Percentiles rank a stretch among this genome's conserved stretches.
phyloP scores from a whole-genome alignment of 2,888 invertebrate species.

The Dendrolimus houi region DNA sequence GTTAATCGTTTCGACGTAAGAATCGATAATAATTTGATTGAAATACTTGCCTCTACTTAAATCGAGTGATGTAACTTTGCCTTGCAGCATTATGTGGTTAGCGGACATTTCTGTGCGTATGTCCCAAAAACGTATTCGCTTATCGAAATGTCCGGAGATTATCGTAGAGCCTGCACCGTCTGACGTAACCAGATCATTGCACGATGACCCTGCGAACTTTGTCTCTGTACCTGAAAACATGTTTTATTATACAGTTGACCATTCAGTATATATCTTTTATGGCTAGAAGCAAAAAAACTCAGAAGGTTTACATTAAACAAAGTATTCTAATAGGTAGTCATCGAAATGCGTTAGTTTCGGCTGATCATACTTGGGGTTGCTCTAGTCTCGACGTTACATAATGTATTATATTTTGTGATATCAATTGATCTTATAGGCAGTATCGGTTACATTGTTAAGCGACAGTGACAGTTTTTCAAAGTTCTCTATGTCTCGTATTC shows the following conservation, averaged over 20 bases:
- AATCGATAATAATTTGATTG: not conserved
- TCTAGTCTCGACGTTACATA: too few relatives aligned
- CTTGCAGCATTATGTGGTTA: constrained; percentile 92
- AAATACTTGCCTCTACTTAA: constrained; percentile 85
- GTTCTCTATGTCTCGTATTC: too few relatives aligned
- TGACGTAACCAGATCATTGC: constrained; percentile 96
- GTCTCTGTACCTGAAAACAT: constrained; percentile 85
- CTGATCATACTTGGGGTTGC: too few relatives aligned
- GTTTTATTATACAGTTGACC: not conserved
- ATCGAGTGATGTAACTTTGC: constrained; percentile 96
- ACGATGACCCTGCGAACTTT: constrained; percentile 96
- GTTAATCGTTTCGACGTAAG: not conserved
- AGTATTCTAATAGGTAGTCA: too few relatives aligned
- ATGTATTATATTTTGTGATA: too few relatives aligned
- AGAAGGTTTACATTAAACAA: too few relatives aligned
- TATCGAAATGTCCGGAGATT: constrained; percentile 98
- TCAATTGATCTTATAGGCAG: too few relatives aligned
- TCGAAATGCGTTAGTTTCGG: too few relatives aligned
- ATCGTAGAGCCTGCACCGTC: constrained; percentile 92
- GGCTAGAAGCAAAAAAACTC: too few relatives aligned
- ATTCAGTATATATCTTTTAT: too few relatives aligned
- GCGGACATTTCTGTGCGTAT: constrained; percentile 89
- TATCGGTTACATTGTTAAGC: too few relatives aligned
- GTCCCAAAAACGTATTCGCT: constrained; percentile 98
- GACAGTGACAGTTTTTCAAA: too few relatives aligned